Evolutionary conservation across 2,888 invertebrate species (phyloP).

Genomic region (Tortrix viridana): DNA sequence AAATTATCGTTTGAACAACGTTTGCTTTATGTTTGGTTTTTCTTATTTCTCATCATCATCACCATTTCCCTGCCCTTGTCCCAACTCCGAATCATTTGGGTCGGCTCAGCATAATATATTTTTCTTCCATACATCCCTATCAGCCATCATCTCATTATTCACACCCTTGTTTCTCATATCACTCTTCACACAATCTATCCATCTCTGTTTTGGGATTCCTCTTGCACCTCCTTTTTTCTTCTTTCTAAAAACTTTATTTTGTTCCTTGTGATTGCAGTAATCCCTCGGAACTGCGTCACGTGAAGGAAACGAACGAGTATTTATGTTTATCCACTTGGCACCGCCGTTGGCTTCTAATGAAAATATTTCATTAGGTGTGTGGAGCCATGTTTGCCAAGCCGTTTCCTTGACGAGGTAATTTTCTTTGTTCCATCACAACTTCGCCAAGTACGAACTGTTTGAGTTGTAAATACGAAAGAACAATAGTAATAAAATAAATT

Average conservation of each 20-base stretch:
- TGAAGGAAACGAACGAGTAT: slow-evolving; percentile 44
- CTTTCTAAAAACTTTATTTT: not conserved
- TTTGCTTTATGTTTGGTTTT: too few species aligned
- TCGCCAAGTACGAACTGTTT: slow-evolving; percentile 29
- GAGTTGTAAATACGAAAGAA: slow-evolving; percentile 21
- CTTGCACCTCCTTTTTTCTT: not conserved
- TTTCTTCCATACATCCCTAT: too few species aligned
- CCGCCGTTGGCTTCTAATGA: slow-evolving; percentile 50
- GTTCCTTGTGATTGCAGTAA: slow-evolving; percentile 17
- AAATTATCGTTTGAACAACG: too few species aligned
- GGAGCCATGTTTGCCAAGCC: slow-evolving; percentile 45
- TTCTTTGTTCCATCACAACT: slow-evolving; percentile 48
- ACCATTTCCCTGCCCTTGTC: too few species aligned
- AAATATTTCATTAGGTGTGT: slow-evolving; percentile 58
- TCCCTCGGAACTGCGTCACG: slow-evolving; percentile 26
- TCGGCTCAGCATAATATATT: too few species aligned
- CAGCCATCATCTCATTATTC: too few species aligned
- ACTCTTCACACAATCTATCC: too few species aligned
- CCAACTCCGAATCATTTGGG: too few species aligned
- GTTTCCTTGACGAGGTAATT: slow-evolving; percentile 51
- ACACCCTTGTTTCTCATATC: too few species aligned
- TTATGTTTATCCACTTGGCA: slow-evolving; percentile 50
- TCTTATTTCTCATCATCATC: too few species aligned
- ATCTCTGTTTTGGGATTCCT: too few species aligned
- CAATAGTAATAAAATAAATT: slow-evolving; percentile 24